Base-by-base conservation (phyloP, 2,888 invertebrate genomes). In the Micoletzkya japonica region DNA sequence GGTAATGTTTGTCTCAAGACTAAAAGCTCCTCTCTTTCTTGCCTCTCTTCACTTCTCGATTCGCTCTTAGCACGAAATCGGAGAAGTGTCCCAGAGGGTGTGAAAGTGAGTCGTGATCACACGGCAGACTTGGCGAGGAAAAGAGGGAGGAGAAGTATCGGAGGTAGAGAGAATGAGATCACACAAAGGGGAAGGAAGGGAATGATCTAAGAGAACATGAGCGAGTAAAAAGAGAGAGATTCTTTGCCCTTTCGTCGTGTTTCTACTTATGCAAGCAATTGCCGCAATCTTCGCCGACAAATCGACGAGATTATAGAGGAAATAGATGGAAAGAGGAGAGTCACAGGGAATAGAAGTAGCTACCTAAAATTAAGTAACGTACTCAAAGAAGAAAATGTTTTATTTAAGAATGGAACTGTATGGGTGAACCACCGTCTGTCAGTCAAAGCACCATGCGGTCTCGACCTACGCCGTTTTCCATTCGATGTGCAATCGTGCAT, bases 381-480 rank as follows among this genome's bases (percentile, higher is more conserved):
- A n/a, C n/a, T n/a, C n/a, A n/a, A n/a, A n/a, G n/a, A n/a, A n/a
- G n/a, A n/a, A n/a, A n/a, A n/a, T 57, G 6, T 3, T 4, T 39
- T 10, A 10, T 81, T 81, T 59, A 73, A 82, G 81, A 82, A 84
- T 61, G 84, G 85, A 32, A 84, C 84, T 26, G 80, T 85, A 3
- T 85, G 85, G 85, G 75, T 83, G 56, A 85, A 85, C 67, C 84
- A 85, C 72, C 81, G 85, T 6, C 72, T 85, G 61, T 76, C 78
- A 10, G 85, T 85, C 57, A 85, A 84, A 69, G 83, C 85, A 1
- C 85, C 85, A 7, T 85, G 85, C 72, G 79, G 78, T 67, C 70
- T 83, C 32, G 81, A 82, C 64, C 72, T 85, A 20, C 74, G 85
- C 32, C 76, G 81, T 32, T 85, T 85, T 63, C 85, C 85, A 1